phyloP scores from a whole-genome alignment of 2,797 vertebrate species.

The Podargus strigoides region DNA sequence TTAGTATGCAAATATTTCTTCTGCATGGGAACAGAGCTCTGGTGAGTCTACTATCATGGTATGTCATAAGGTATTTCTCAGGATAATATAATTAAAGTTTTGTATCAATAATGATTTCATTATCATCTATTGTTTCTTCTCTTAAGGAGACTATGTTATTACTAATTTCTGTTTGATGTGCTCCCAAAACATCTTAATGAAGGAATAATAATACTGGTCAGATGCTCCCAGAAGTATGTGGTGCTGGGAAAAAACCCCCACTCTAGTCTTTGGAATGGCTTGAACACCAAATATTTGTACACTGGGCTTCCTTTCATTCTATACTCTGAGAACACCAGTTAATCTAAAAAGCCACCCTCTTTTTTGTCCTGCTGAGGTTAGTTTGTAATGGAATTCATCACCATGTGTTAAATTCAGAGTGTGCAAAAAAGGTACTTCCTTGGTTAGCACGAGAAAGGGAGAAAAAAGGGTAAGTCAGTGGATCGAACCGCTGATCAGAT shows the following conservation, averaged over 20 bases:
- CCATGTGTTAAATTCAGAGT: background rate
- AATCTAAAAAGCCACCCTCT: background rate
- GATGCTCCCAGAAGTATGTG: background rate
- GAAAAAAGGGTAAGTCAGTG: background rate
- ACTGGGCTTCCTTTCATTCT: background rate
- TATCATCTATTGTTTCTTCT: background rate
- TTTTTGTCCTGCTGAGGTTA: background rate
- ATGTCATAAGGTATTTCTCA: background rate
- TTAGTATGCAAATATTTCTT: background rate
- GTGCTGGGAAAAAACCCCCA: background rate
- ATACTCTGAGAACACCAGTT: background rate
- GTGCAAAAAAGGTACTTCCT: background rate
- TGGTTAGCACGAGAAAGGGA: background rate
- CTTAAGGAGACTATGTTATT: background rate
- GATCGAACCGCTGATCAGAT: background rate
- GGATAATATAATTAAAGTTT: background rate
- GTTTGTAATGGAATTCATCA: background rate
- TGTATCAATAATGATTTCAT: background rate
- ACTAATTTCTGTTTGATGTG: background rate
- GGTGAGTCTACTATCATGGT: background rate
- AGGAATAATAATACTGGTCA: background rate
- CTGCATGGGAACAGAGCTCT: background rate
- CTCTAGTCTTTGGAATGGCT: background rate
- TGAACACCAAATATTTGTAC: background rate
- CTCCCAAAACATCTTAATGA: background rate